Base-by-base conservation (phyloP, 1,140 invertebrate genomes). In the Papilio xuthus region DNA sequence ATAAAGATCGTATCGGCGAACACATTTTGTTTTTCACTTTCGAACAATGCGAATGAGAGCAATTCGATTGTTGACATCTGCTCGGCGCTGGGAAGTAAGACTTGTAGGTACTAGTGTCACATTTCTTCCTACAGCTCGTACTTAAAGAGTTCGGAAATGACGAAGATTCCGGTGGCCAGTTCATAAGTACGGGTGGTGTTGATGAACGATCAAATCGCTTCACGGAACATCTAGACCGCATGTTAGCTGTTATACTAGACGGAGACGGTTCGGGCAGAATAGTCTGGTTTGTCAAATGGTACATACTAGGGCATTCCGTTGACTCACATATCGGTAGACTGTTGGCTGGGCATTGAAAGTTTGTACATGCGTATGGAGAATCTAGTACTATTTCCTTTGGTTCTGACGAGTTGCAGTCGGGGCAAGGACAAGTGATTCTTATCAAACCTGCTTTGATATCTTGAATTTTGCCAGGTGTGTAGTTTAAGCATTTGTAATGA, bases 401-500 rank as follows among this genome's bases (percentile, higher is more conserved):
- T 32, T 76, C 77, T 12, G 71, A 42, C 10, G 81, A 84, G 1
- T 82, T 78, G 69, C 90, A 92, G 80, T 89, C 87, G 8, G 90
- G 89, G 15, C 90, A 92, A 0, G 91, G 91, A 15, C 91, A 93
- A 0, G 77, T 86, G 0, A 93, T 78, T 81, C 83, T 84, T 28
- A 93, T 85, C 8, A 85, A 56, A 6, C 89, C 89, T 6, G 81
- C 80, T 77, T 88, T 89, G n/a, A 92, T 88, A 42, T 92, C 90
- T 6, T 86, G 69, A 15, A 93, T 88, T 77, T 89, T 90, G 0
- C 89, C 88, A 18, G 89, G 89, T 1, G 86, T 89, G 37, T 86
- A 93, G 56, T 90, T 86, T 1, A 93, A 67, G 72, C 91, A 93
- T 73, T 86, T 87, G 76, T 78, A 93, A 77, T 93, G 90, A 3